Evolutionary conservation across 2,888 invertebrate genomes (phyloP).

Genomic region (Hypselothyrea guttata): DNA sequence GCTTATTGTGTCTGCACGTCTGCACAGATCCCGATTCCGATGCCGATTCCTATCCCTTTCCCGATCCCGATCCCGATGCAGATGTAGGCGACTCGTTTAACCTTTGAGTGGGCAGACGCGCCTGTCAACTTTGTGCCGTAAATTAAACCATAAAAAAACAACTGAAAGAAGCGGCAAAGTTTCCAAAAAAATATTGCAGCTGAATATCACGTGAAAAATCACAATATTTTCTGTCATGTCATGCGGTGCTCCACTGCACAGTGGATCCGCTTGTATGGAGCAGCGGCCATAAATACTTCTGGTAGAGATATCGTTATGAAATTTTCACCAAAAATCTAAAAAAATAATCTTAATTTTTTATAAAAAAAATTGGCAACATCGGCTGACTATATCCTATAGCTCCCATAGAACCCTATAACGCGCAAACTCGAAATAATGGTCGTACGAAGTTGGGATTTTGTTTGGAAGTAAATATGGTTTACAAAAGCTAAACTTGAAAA

Average conservation of each 20-base stretch:
- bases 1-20: constrained; percentile 74
- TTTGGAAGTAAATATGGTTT: too few relatives aligned
- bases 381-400: too few relatives aligned
- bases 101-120: constrained; percentile 66
- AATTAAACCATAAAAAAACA: constrained; percentile 69
- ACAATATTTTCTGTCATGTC: constrained; percentile 70
- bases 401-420: too few relatives aligned
- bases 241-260: constrained; percentile 59
- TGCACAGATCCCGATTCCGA: constrained; percentile 22
- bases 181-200: constrained; percentile 44
- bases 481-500: too few relatives aligned
- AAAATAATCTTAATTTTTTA: too few relatives aligned
- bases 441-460: too few relatives aligned
- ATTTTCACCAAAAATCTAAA: too few relatives aligned
- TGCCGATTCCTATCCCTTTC: neutral
- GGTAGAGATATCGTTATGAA: too few relatives aligned
- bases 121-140: constrained; percentile 66
- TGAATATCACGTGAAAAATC: constrained; percentile 56
- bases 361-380: too few relatives aligned
- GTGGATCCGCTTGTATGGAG: constrained; percentile 42
- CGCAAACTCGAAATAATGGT: too few relatives aligned
- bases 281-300: too few relatives aligned
- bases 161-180: constrained; percentile 21
- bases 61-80: constrained; percentile 11
- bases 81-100: constrained; percentile 43